Evolutionary conservation across 1,140 invertebrate species (phyloP).

Genomic region (Maniola jurtina): DNA sequence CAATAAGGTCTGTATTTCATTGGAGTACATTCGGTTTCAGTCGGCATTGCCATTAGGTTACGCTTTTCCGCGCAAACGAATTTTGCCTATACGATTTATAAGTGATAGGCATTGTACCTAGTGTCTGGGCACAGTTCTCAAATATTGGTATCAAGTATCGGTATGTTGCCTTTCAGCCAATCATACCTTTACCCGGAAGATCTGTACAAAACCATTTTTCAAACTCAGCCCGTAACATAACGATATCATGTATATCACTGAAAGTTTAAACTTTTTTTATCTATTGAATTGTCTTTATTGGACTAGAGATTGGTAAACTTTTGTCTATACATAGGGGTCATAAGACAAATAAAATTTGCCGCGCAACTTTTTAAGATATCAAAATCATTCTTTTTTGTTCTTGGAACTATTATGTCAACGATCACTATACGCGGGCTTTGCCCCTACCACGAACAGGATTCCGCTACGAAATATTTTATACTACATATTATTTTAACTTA

Average conservation of each 20-base stretch:
- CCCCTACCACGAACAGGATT: conserved; percentile 33
- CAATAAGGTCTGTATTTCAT: too few relatives aligned
- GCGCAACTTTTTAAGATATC: conserved; percentile 40
- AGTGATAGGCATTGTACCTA: too few relatives aligned
- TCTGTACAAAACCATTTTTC: too few relatives aligned
- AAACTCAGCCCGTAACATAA: too few relatives aligned
- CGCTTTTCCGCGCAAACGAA: too few relatives aligned
- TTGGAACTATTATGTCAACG: conserved; percentile 56
- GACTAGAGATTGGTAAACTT: conserved; percentile 74
- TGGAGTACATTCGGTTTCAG: too few relatives aligned
- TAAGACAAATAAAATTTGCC: conserved; percentile 42
- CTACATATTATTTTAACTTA: conserved; percentile 36
- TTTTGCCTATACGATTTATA: too few relatives aligned
- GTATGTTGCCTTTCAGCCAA: too few relatives aligned
- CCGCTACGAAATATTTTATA: conserved; percentile 33
- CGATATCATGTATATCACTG: conserved; percentile 34
- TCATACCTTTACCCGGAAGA: too few relatives aligned
- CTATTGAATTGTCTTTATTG: conserved; percentile 59
- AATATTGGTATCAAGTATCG: too few relatives aligned
- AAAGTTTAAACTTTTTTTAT: conserved; percentile 32
- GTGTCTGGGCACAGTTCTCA: too few relatives aligned
- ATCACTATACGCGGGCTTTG: conserved; percentile 47
- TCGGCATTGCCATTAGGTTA: too few relatives aligned
- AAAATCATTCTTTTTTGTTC: conserved; percentile 48
- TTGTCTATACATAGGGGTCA: conserved; percentile 48